These are phyloP conservation scores for Ectropis crepuscularia DNA, from an alignment of 2,888 invertebrate genomes.

Conservation along the genomic window DNA sequence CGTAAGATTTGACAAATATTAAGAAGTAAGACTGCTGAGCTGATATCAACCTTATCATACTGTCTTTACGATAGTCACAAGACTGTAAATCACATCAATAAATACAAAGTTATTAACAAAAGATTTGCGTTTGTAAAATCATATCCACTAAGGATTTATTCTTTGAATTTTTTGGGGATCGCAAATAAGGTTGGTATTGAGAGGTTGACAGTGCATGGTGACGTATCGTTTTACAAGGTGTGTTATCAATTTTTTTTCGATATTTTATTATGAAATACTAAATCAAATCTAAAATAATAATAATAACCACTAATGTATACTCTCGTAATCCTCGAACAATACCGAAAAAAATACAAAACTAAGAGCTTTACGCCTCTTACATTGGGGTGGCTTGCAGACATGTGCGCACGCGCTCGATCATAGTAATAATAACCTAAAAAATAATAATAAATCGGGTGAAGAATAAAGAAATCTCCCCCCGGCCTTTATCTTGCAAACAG, in stretches of 20 bases:
- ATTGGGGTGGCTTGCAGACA: slow-evolving; percentile 72
- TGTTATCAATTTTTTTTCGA: not conserved
- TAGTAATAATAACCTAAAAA: slow-evolving; percentile 84
- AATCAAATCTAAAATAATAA: slow-evolving; percentile 52
- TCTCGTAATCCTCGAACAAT: slow-evolving; percentile 78
- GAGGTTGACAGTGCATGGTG: not conserved
- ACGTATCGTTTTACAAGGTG: slow-evolving; percentile 4
- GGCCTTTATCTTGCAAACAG: slow-evolving; percentile 84
- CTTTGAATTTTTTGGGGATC: slow-evolving; percentile 3
- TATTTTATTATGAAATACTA: slow-evolving; percentile 3
- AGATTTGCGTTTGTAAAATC: slow-evolving; percentile 20
- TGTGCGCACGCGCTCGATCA: slow-evolving; percentile 83
- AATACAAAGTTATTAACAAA: slow-evolving; percentile 24
- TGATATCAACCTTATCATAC: slow-evolving; percentile 14
- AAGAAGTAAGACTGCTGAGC: slow-evolving; percentile 19
- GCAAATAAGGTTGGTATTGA: slow-evolving; percentile 8
- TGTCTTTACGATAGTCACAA: slow-evolving; percentile 6
- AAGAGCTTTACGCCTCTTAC: slow-evolving; percentile 72
- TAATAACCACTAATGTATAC: slow-evolving; percentile 67
- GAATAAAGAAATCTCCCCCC: slow-evolving; percentile 84
- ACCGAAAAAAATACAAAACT: slow-evolving; percentile 65
- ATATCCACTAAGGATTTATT: slow-evolving; percentile 23
- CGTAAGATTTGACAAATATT: slow-evolving; percentile 43
- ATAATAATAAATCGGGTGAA: slow-evolving; percentile 85
- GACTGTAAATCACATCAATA: not conserved